These are phyloP conservation scores for Vanessa tameamea DNA, from an alignment of 1,140 invertebrate genomes.

Conservation along the genomic window DNA sequence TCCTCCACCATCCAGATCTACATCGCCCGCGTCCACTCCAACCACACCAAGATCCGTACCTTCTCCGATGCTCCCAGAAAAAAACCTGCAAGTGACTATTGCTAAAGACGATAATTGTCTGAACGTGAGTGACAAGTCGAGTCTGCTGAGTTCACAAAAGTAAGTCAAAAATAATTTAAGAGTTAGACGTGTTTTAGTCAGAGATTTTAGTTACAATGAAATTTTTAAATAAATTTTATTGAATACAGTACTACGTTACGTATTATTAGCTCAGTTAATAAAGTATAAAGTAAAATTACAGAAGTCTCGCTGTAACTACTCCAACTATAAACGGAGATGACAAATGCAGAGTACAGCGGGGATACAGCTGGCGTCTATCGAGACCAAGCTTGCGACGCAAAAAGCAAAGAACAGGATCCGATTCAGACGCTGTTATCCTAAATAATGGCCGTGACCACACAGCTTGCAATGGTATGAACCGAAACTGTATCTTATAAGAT, in stretches of 20 bases:
- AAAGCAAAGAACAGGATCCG: constrained; percentile 82
- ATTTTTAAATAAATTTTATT: too few species aligned
- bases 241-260: too few species aligned
- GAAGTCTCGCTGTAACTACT: constrained; percentile 58
- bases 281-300: constrained; percentile 31
- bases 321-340: constrained; percentile 60
- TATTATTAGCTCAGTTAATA: neutral
- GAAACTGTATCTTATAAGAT: constrained; percentile 3
- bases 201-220: too few species aligned
- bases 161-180: constrained; percentile 47
- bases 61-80: constrained; percentile 70
- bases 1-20: constrained; percentile 56
- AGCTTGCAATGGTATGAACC: constrained; percentile 84
- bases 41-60: constrained; percentile 64
- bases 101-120: constrained; percentile 73
- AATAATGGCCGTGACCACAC: constrained; percentile 86
- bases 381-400: constrained; percentile 84
- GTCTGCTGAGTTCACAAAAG: constrained; percentile 74
- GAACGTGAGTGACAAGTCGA: constrained; percentile 75
- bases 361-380: constrained; percentile 86
- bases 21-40: constrained; percentile 56
- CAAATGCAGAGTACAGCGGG: constrained; percentile 82
- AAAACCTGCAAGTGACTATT: constrained; percentile 74
- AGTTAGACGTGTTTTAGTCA: too few species aligned
- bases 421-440: constrained; percentile 82